Base-by-base conservation (phyloP, 2,888 invertebrate species). In the Aspidapion aeneum region DNA sequence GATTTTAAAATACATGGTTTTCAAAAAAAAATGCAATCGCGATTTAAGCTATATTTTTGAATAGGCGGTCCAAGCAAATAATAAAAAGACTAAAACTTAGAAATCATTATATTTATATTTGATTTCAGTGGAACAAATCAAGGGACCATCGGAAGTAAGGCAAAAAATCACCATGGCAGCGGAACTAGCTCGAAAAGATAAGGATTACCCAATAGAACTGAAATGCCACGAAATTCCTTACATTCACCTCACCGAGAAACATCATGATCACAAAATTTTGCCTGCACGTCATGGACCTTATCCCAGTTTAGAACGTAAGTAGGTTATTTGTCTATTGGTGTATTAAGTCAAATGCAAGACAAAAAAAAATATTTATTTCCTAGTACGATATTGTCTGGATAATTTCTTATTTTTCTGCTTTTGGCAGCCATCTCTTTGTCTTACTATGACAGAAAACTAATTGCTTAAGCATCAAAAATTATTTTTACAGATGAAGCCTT, bases 41-140 rank as follows among this genome's bases (percentile, higher is more conserved):
- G n/a, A n/a, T n/a, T n/a, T n/a, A n/a, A n/a, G n/a, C n/a, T n/a
- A n/a, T n/a, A n/a, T n/a, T n/a, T n/a, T n/a, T n/a, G n/a, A n/a
- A n/a, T n/a, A n/a, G n/a, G n/a, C n/a, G n/a, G n/a, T n/a, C n/a
- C n/a, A n/a, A n/a, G n/a, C n/a, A n/a, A n/a, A n/a, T n/a, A n/a
- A n/a, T n/a, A n/a, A n/a, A n/a, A n/a, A n/a, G n/a, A n/a, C n/a
- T n/a, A n/a, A n/a, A n/a, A n/a, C n/a, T n/a, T n/a, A n/a, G n/a
- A n/a, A n/a, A n/a, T n/a, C n/a, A n/a, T n/a, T 22, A 19, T 22
- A 22, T n/a, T 20, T 20, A 3, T 55, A 2, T 55, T 48, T 17
- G 5, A 9, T 64, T 63, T 49, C 50, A 90, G 90, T 91, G 84
- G 90, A 91, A 78, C 89, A 90, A 82, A 84, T 90, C 59, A 90